These are phyloP conservation scores for Drosophila algonquin DNA, from an alignment of 2,888 invertebrate genomes.

Conservation along the genomic window DNA sequence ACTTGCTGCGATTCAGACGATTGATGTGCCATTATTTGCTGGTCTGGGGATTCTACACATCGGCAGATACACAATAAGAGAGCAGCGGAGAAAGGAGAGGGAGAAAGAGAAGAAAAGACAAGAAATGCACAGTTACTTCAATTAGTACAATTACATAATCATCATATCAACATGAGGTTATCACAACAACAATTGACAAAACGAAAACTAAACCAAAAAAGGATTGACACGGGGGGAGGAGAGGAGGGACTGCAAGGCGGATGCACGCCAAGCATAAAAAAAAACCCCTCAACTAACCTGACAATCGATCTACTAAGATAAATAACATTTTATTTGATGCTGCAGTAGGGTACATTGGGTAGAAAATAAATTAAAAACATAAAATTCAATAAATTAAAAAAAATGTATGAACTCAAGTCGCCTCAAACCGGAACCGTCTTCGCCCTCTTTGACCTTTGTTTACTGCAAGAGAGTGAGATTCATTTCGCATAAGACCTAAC, in stretches of 20 bases:
- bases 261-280: neutral
- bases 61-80: slow-evolving; percentile 49
- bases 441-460: neutral
- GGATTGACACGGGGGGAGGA: neutral
- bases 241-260: no score
- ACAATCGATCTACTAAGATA: neutral
- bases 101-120: slow-evolving; percentile 46
- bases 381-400: neutral
- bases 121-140: slow-evolving; percentile 55
- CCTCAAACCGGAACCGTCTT: neutral
- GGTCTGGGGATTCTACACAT: slow-evolving; percentile 62
- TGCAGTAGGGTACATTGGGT: neutral
- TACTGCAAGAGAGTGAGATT: neutral
- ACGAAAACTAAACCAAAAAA: neutral
- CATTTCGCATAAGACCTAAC: neutral
- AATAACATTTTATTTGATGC: neutral
- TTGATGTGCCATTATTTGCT: slow-evolving; percentile 49
- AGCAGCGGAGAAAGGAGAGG: slow-evolving; percentile 27
- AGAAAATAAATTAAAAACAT: neutral
- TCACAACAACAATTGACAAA: slow-evolving; percentile 12
- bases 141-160: slow-evolving; percentile 31
- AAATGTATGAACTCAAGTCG: neutral
- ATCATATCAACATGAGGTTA: slow-evolving; percentile 19
- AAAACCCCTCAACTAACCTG: neutral
- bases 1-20: slow-evolving; percentile 61